Conservation (phyloP, 2,797 vertebrate genomes). For the Scarus forsteni region DNA sequence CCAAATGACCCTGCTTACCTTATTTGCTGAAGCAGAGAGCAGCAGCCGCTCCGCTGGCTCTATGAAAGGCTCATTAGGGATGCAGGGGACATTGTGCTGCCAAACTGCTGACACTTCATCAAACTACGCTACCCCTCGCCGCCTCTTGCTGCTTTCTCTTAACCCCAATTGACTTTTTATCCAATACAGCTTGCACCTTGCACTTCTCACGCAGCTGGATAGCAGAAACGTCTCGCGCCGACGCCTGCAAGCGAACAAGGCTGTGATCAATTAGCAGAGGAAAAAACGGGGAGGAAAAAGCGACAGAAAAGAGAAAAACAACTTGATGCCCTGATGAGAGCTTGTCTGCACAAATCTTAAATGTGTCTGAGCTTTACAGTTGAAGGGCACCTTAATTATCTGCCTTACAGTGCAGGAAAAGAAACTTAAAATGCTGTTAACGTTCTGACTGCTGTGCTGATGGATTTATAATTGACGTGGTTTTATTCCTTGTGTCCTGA, state of each 20-base stretch:
- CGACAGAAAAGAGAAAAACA: background rate
- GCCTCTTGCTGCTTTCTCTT: conserved; percentile 17
- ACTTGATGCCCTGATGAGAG: conserved; percentile 30
- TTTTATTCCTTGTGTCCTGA: too few relatives aligned
- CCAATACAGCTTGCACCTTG: conserved; percentile 9
- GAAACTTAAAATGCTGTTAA: background rate
- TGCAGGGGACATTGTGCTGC: conserved; percentile 1
- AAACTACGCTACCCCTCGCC: background rate
- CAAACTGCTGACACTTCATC: conserved; percentile 2
- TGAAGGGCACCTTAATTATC: conserved; percentile 19
- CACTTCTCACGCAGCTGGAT: conserved; percentile 44
- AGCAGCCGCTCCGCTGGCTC: background rate
- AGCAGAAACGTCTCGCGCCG: conserved; percentile 23
- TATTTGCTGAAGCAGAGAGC: background rate
- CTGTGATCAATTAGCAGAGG: conserved; percentile 35
- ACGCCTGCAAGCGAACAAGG: conserved; percentile 33
- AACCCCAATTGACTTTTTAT: conserved; percentile 23
- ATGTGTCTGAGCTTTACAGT: conserved; percentile 23
- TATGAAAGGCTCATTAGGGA: background rate
- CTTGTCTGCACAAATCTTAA: conserved; percentile 10
- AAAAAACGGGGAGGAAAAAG: background rate
- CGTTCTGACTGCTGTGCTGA: too few relatives aligned
- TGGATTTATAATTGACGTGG: too few relatives aligned
- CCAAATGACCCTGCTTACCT: background rate
- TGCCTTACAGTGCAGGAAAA: background rate